These are phyloP conservation scores for Galaxias olidus DNA, from an alignment of 2,797 vertebrate genomes.

Conservation along the genomic window DNA sequence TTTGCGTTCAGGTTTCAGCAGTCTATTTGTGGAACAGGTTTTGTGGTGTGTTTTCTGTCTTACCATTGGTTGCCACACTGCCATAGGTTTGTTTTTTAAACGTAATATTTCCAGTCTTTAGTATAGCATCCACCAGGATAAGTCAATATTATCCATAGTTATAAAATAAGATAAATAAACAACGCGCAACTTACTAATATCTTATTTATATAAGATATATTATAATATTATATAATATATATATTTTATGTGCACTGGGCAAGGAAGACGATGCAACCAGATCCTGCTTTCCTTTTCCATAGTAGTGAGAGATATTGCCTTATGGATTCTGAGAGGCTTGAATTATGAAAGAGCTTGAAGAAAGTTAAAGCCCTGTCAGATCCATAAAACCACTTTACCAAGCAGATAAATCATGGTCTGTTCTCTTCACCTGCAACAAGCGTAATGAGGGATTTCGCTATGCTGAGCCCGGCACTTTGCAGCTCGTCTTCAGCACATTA, in stretches of 20 bases:
- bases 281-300: constrained; percentile 27
- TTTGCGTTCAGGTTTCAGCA: constrained; percentile 13
- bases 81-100: constrained; percentile 17
- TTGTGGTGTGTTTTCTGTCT: constrained; percentile 23
- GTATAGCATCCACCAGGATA: no score
- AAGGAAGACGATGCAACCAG: constrained; percentile 15
- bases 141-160: not conserved
- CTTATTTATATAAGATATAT: no score
- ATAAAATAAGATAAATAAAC: no score
- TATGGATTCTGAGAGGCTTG: constrained; percentile 48
- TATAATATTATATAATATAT: no score
- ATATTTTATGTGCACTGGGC: not conserved
- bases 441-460: constrained; percentile 50
- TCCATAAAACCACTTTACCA: constrained; percentile 41
- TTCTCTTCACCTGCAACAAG: constrained; percentile 36
- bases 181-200: no score
- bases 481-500: constrained; percentile 64
- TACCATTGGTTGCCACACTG: constrained; percentile 36
- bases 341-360: constrained; percentile 25
- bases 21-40: constrained; percentile 32
- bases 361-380: constrained; percentile 52
- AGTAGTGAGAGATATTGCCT: constrained; percentile 25
- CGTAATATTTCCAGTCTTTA: no score
- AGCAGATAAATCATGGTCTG: constrained; percentile 40
- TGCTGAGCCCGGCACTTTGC: constrained; percentile 73